Evolutionary conservation across 2,888 invertebrate species (phyloP).

Genomic region (Amphipyra berbera): DNA sequence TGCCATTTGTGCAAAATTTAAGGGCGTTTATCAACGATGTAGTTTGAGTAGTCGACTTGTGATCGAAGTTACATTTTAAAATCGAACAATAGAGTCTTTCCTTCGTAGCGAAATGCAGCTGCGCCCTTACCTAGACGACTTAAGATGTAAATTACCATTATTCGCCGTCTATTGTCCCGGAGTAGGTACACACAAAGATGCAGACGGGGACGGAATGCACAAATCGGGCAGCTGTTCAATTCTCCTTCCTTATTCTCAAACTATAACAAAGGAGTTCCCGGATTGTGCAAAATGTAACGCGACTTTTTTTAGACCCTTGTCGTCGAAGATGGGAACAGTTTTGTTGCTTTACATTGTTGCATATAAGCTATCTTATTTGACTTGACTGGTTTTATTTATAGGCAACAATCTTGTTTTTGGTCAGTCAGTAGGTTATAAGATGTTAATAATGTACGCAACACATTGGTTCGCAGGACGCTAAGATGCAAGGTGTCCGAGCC

Average conservation of each 20-base stretch:
- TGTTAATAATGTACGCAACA: slow-evolving; percentile 32
- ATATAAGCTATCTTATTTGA: slow-evolving; percentile 27
- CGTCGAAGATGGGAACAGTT: slow-evolving; percentile 58
- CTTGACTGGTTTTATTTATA: slow-evolving; percentile 26
- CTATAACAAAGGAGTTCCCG: slow-evolving; percentile 78
- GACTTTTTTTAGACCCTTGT: slow-evolving; percentile 71
- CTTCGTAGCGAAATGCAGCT: slow-evolving; percentile 84
- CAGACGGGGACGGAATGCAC: slow-evolving; percentile 87
- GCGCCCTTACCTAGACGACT: slow-evolving; percentile 86
- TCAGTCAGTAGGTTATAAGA: slow-evolving; percentile 40
- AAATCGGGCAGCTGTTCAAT: slow-evolving; percentile 87
- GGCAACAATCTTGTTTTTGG: slow-evolving; percentile 23
- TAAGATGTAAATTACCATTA: slow-evolving; percentile 90
- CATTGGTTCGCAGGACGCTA: slow-evolving; percentile 65
- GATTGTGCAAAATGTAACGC: slow-evolving; percentile 88
- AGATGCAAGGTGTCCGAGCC: slow-evolving; percentile 85
- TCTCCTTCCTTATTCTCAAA: slow-evolving; percentile 83
- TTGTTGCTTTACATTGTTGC: slow-evolving; percentile 29
- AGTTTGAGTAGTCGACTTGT: slow-evolving; percentile 73
- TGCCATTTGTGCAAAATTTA: slow-evolving; percentile 60
- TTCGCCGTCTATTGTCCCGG: slow-evolving; percentile 79
- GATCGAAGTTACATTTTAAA: slow-evolving; percentile 70
- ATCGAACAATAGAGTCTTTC: slow-evolving; percentile 70
- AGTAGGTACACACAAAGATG: slow-evolving; percentile 84
- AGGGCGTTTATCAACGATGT: slow-evolving; percentile 29